phyloP scores from a whole-genome alignment of 2,888 invertebrate species.

The Melanotus villosus region DNA sequence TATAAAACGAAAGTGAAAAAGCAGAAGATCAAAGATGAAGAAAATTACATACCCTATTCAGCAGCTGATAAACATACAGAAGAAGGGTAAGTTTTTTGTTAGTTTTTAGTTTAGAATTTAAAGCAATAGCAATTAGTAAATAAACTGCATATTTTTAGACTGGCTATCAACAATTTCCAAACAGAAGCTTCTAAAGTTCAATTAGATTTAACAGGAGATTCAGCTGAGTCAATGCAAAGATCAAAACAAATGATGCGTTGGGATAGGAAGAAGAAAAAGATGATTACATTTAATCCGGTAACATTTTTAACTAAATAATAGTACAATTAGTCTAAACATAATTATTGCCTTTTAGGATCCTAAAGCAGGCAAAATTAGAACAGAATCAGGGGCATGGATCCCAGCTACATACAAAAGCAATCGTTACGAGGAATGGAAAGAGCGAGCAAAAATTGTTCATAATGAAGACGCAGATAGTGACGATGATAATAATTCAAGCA shows the following conservation, averaged over 20 bases:
- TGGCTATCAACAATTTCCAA: constrained; percentile 85
- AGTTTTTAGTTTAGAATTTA: too few species aligned
- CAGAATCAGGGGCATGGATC: constrained; percentile 96
- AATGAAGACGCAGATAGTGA: constrained; percentile 68
- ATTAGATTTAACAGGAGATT: constrained; percentile 89
- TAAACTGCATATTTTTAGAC: constrained; percentile 66
- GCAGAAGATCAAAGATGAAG: constrained; percentile 75
- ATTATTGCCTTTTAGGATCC: constrained; percentile 66
- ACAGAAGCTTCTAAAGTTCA: constrained; percentile 84
- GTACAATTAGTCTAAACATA: not conserved
- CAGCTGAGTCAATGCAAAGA: constrained; percentile 75
- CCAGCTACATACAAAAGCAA: constrained; percentile 95
- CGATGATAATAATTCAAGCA: constrained; percentile 63
- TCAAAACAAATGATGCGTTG: constrained; percentile 81
- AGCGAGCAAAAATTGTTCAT: constrained; percentile 75
- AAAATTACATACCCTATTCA: constrained; percentile 89
- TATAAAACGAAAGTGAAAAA: constrained; percentile 74
- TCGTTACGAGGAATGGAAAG: constrained; percentile 89
- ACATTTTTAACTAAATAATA: constrained; percentile 16
- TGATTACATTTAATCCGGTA: constrained; percentile 82
- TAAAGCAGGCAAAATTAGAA: constrained; percentile 86
- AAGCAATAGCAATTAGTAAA: too few species aligned
- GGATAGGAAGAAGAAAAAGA: constrained; percentile 97
- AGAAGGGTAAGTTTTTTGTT: constrained; percentile 79
- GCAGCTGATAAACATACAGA: constrained; percentile 90